Evolutionary conservation across 2,113 vertebrate genomes (phyloP).

Genomic region (Ophthalmolycus amberensis): DNA sequence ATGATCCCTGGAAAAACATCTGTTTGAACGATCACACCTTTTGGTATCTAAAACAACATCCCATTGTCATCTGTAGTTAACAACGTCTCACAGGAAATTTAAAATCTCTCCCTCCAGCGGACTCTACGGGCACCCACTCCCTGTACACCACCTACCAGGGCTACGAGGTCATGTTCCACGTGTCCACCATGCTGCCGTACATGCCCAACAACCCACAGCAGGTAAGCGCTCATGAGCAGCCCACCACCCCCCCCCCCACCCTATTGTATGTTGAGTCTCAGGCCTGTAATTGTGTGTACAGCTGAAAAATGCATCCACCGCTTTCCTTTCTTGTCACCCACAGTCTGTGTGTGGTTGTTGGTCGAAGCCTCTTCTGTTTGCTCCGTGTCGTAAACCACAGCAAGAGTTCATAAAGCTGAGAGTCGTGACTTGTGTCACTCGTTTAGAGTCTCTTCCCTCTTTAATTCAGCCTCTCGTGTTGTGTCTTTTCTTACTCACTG

Average conservation of each 20-base stretch:
- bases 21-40: not conserved
- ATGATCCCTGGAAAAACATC: not conserved
- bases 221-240: conserved; percentile 75
- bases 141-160: conserved; percentile 95
- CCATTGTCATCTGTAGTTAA: not conserved
- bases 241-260: too few species aligned
- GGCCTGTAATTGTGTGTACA: not conserved
- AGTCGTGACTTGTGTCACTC: conserved; percentile 48
- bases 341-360: conserved; percentile 26
- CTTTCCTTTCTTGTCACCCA: conserved; percentile 18
- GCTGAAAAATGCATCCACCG: not conserved
- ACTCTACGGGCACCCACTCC: conserved; percentile 95
- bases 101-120: conserved; percentile 79
- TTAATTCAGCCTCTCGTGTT: conserved; percentile 45
- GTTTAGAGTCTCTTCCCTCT: conserved; percentile 38
- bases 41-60: not conserved
- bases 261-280: not conserved
- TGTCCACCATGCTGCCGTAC: conserved; percentile 96
- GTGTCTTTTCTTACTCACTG: conserved; percentile 36
- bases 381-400: conserved; percentile 24
- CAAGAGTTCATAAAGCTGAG: conserved; percentile 43
- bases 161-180: conserved; percentile 98
- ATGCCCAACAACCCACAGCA: conserved; percentile 96
- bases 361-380: conserved; percentile 19
- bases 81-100: conserved; percentile 7